Conservation (phyloP, 2,888 invertebrate species). For the Drosophila dives region DNA sequence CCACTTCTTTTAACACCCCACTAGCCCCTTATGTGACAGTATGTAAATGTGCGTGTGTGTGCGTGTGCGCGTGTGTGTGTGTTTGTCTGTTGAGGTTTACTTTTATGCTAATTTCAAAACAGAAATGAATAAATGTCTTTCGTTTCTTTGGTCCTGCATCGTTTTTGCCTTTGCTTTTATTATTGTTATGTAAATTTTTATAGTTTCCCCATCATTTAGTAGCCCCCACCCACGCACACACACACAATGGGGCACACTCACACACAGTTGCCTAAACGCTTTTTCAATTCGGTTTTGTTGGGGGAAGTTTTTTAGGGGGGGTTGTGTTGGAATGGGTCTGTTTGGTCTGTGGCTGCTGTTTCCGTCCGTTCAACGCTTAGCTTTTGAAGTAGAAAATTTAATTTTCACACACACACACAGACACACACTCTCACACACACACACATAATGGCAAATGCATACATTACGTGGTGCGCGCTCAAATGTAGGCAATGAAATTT, state of each 20-base stretch:
- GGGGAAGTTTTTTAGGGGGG: neutral
- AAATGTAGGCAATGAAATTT: slow-evolving; percentile 68
- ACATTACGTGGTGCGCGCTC: slow-evolving; percentile 54
- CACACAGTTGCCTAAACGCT: slow-evolving; percentile 60
- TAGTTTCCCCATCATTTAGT: slow-evolving; percentile 80
- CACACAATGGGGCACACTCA: slow-evolving; percentile 1
- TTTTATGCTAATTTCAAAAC: slow-evolving; percentile 76
- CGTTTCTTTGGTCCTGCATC: slow-evolving; percentile 45
- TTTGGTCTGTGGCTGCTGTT: slow-evolving; percentile 55
- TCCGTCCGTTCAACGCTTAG: slow-evolving; percentile 46
- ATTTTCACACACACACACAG: slow-evolving; percentile 62
- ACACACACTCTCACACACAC: slow-evolving; percentile 16
- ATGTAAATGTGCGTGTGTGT: slow-evolving; percentile 28
- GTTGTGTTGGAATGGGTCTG: slow-evolving; percentile 1
- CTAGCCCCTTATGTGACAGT: slow-evolving; percentile 29
- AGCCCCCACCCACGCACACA: slow-evolving; percentile 26
- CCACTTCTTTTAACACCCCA: neutral
- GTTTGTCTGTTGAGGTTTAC: slow-evolving; percentile 51
- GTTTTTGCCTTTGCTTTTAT: slow-evolving; percentile 65
- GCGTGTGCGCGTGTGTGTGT: slow-evolving; percentile 28
- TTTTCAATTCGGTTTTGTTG: slow-evolving; percentile 69
- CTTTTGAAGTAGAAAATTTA: slow-evolving; percentile 73
- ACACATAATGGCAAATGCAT: slow-evolving; percentile 47
- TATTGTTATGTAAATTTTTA: slow-evolving; percentile 79
- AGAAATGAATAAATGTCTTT: slow-evolving; percentile 77